Evolutionary conservation across 2,797 vertebrate genomes (phyloP).

Genomic region (Karalla daura): DNA sequence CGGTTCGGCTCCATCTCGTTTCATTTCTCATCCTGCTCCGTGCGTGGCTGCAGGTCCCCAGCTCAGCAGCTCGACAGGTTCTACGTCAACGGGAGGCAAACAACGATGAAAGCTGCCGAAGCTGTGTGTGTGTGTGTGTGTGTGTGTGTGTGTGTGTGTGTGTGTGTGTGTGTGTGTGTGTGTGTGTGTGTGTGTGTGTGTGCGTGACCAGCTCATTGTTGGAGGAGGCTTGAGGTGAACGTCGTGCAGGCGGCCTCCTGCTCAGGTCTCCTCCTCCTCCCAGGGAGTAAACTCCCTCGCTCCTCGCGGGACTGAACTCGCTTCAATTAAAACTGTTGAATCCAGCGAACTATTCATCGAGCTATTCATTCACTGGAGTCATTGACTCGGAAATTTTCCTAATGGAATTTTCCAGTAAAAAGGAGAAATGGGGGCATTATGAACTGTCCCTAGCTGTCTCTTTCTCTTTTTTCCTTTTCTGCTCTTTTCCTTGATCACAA

Average conservation of each 20-base stretch:
- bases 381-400: conserved; percentile 63
- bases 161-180: background rate
- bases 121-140: background rate
- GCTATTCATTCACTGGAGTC: conserved; percentile 63
- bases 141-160: background rate
- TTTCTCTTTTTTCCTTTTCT: conserved; percentile 4
- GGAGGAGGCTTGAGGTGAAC: no score
- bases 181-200: background rate
- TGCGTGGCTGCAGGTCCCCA: no score
- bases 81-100: no score
- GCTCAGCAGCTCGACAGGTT: no score
- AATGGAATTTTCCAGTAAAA: conserved; percentile 73
- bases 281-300: background rate
- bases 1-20: no score
- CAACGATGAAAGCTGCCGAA: no score
- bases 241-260: background rate
- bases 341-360: conserved; percentile 53
- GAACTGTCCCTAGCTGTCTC: conserved; percentile 42
- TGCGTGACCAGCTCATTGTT: background rate
- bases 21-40: no score
- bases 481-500: conserved; percentile 18
- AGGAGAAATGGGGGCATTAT: conserved; percentile 66
- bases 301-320: conserved; percentile 47
- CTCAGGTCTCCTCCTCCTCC: background rate
- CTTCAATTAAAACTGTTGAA: conserved; percentile 65